Evolutionary conservation across 2,888 invertebrate species (phyloP).

Genomic region (Lycophotia porphyrea): DNA sequence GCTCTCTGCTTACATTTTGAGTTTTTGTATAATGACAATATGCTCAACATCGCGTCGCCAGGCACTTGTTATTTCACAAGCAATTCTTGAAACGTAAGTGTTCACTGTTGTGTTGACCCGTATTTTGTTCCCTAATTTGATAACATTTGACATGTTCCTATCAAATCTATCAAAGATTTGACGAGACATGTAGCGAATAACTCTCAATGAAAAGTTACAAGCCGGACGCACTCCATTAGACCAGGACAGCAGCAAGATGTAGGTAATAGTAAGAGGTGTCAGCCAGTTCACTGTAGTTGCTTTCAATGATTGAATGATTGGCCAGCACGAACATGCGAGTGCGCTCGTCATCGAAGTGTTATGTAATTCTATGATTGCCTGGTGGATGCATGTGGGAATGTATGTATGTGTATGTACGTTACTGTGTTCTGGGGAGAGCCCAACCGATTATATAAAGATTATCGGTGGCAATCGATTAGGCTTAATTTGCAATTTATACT

Average conservation of each 20-base stretch:
- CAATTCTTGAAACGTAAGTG: not conserved
- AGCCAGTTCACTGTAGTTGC: slow-evolving; percentile 44
- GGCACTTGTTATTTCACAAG: not conserved
- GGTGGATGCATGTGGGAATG: slow-evolving; percentile 49
- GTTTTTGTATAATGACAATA: not conserved
- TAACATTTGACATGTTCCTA: not conserved
- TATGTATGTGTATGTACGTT: slow-evolving; percentile 23
- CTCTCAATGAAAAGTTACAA: slow-evolving; percentile 34
- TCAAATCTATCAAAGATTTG: slow-evolving; percentile 33
- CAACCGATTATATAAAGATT: not conserved
- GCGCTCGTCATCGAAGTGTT: slow-evolving; percentile 58
- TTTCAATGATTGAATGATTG: slow-evolving; percentile 69
- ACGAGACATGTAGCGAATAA: slow-evolving; percentile 23
- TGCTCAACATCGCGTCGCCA: not conserved
- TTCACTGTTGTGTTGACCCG: not conserved
- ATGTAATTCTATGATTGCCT: slow-evolving; percentile 63
- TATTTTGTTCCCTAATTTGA: not conserved
- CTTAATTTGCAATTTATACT: not conserved
- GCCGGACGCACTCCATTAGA: slow-evolving; percentile 51
- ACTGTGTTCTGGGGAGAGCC: slow-evolving; percentile 8
- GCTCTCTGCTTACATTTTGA: not conserved
- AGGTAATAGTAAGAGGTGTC: slow-evolving; percentile 49
- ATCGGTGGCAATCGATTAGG: not conserved
- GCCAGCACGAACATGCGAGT: slow-evolving; percentile 59
- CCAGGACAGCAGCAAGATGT: slow-evolving; percentile 54